A percentile compares a stretch with the other conserved stretches of the same genome.
Conservation (phyloP, 2,113 vertebrate genomes). For the Urocitellus parryii region DNA sequence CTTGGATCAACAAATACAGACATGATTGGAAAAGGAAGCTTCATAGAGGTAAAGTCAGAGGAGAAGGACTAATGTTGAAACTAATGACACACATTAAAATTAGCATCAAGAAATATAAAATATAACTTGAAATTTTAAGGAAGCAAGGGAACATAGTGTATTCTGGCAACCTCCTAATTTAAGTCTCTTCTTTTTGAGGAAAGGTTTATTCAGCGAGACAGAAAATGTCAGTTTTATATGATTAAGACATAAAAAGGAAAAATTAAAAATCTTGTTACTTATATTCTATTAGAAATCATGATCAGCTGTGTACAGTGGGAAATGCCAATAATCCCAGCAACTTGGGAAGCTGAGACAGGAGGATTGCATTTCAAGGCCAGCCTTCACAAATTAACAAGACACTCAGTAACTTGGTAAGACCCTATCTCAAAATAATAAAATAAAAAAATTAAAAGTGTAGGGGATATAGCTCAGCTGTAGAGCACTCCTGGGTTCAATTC, state of each 20-base stretch:
- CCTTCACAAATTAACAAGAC: too few relatives aligned
- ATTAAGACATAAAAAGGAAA: not conserved
- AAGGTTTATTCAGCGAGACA: slow-evolving; percentile 31
- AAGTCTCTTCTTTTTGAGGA: not conserved
- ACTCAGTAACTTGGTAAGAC: too few relatives aligned
- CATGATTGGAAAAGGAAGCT: not conserved
- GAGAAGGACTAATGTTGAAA: not conserved
- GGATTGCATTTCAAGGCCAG: too few relatives aligned
- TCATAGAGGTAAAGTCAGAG: not conserved
- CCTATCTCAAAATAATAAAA: too few relatives aligned
- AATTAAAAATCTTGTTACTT: not conserved
- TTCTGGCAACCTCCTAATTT: not conserved
- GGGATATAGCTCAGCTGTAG: not conserved
- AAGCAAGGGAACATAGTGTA: not conserved
- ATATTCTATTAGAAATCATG: slow-evolving; percentile 1
- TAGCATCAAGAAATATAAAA: slow-evolving; percentile 38
- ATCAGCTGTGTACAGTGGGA: not conserved
- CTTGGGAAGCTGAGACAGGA: too few relatives aligned
- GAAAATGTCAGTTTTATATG: not conserved
- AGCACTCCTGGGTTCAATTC: not conserved
- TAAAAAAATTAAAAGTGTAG: not conserved
- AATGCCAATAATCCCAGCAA: too few relatives aligned
- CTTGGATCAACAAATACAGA: not conserved
- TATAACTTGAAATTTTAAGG: not conserved
- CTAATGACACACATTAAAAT: not conserved